Conservation (phyloP, 2,113 vertebrate genomes). For the Anser brachyrhynchus region DNA sequence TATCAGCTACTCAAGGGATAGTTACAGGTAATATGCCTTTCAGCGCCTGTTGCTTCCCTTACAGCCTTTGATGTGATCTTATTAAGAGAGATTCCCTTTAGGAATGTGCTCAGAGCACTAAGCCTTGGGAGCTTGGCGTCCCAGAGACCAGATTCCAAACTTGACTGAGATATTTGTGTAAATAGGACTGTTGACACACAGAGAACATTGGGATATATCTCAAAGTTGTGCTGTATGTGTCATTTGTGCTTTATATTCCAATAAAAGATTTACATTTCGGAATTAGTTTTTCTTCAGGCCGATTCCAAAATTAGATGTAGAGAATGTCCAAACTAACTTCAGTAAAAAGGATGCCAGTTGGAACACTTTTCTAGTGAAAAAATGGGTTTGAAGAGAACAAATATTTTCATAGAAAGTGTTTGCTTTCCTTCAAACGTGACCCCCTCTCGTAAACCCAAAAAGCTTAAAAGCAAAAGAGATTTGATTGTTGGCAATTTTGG, state of each 20-base stretch:
- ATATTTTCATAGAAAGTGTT: slow-evolving; percentile 11
- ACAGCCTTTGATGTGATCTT: slow-evolving; percentile 13
- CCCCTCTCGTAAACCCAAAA: neutral
- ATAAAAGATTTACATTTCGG: neutral
- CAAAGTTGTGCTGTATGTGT: neutral
- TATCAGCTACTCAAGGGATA: neutral
- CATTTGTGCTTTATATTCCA: neutral
- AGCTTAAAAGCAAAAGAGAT: neutral
- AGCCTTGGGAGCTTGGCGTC: neutral
- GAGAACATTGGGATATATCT: neutral
- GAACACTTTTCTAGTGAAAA: neutral
- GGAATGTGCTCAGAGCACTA: neutral
- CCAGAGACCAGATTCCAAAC: neutral
- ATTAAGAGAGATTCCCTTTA: neutral
- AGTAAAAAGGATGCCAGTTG: neutral
- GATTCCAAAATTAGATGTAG: neutral
- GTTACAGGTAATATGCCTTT: neutral
- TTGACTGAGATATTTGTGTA: neutral
- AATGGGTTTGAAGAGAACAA: neutral
- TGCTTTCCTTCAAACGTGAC: neutral
- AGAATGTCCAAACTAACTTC: neutral
- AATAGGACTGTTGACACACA: neutral
- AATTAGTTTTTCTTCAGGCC: neutral
- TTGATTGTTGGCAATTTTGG: slow-evolving; percentile 27
- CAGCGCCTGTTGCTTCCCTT: neutral